Percentiles rank a stretch among this genome's conserved stretches.
These are phyloP conservation scores for Glyphotaelius pellucidus DNA, from an alignment of 2,888 invertebrate genomes.

Conservation along the genomic window DNA sequence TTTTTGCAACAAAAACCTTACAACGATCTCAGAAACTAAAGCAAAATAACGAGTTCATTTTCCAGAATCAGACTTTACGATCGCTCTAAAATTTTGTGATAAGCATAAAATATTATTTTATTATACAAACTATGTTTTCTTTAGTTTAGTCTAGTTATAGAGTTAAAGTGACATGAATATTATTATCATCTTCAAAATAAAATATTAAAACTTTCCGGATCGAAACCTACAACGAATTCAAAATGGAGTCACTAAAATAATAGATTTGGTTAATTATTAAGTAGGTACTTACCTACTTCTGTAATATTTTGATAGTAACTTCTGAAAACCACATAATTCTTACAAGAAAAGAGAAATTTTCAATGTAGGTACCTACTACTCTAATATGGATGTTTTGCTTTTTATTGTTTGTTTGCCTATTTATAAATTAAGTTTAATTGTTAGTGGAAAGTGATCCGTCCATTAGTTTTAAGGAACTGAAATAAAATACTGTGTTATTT, in stretches of 20 bases:
- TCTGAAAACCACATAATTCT: background rate
- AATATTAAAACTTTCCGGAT: background rate
- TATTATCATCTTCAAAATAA: background rate
- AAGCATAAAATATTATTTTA: conserved; percentile 20
- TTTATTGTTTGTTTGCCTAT: background rate
- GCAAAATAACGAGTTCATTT: background rate
- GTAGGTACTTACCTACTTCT: background rate
- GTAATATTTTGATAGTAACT: background rate
- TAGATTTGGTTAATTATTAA: background rate
- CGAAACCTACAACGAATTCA: background rate
- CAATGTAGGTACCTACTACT: background rate
- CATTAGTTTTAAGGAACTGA: background rate
- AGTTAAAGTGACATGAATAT: background rate
- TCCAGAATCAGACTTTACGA: conserved; percentile 8
- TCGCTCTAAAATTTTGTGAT: conserved; percentile 40
- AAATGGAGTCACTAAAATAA: background rate
- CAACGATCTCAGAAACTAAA: background rate
- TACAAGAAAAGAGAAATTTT: background rate
- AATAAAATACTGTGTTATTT: background rate
- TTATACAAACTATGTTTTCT: background rate
- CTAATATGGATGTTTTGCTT: background rate
- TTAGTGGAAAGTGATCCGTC: background rate
- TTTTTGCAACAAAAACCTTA: background rate
- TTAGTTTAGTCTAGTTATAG: background rate
- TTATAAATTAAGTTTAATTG: background rate